A percentile compares a stretch with the other conserved stretches of the same genome.
These are phyloP conservation scores for Gymnopithys bicolor DNA, from an alignment of 2,797 vertebrate species.

Conservation along the genomic window DNA sequence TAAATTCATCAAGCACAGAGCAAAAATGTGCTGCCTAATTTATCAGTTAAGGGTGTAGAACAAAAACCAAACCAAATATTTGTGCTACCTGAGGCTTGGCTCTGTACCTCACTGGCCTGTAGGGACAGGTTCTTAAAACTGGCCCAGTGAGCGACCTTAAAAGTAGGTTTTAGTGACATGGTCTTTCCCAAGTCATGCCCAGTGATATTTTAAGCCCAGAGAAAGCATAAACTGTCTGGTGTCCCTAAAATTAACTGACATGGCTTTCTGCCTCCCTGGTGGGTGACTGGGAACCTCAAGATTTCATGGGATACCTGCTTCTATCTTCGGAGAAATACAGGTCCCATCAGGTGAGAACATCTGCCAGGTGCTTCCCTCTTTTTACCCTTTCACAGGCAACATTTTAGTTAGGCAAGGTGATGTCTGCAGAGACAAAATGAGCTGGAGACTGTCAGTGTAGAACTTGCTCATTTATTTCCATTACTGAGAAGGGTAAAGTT, in stretches of 20 bases:
- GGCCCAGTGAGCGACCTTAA: background rate
- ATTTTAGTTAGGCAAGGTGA: background rate
- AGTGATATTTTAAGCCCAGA: background rate
- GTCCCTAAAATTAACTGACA: background rate
- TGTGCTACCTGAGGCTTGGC: fast-evolving
- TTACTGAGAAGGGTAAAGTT: background rate
- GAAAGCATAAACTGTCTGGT: background rate
- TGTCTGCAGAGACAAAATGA: background rate
- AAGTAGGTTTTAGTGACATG: background rate
- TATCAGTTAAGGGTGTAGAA: background rate
- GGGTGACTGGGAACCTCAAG: background rate
- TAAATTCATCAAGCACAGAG: background rate
- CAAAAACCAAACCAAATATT: background rate
- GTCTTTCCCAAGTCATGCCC: background rate
- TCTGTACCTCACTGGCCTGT: background rate
- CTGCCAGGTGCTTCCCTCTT: background rate
- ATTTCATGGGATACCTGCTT: background rate
- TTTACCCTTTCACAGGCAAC: background rate
- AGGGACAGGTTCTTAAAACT: background rate
- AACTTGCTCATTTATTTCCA: background rate
- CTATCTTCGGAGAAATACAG: background rate
- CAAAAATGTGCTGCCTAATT: background rate
- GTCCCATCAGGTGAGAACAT: background rate
- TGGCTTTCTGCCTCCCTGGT: background rate
- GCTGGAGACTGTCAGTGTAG: background rate